A percentile compares a stretch with the other conserved stretches of the same genome.
Evolutionary conservation across 2,888 invertebrate genomes (phyloP).

Genomic region (Phanerotoma sp.): DNA sequence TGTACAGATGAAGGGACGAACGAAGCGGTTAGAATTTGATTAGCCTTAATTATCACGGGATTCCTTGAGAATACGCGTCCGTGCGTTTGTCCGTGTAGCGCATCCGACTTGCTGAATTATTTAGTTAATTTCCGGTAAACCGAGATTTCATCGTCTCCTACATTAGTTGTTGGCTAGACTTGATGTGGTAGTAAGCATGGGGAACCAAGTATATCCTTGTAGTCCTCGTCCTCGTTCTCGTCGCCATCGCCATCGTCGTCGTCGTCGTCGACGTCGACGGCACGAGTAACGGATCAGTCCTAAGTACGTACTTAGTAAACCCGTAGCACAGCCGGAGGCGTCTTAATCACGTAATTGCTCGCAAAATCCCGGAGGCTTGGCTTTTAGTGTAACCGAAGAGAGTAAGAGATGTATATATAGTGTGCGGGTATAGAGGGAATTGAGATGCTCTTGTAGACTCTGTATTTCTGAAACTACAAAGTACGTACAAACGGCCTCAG

Average conservation of each 20-base stretch:
- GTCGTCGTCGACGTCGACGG: slow-evolving; percentile 24
- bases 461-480: slow-evolving; percentile 51
- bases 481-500: slow-evolving; percentile 49
- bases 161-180: slow-evolving; percentile 3
- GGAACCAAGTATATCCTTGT: slow-evolving; percentile 8
- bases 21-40: slow-evolving; percentile 20
- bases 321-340: slow-evolving; percentile 50
- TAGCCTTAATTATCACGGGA: slow-evolving; percentile 23
- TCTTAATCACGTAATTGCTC: slow-evolving; percentile 53
- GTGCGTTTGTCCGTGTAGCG: slow-evolving; percentile 1
- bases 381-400: slow-evolving; percentile 19
- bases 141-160: slow-evolving; percentile 19
- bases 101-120: slow-evolving; percentile 43
- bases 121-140: slow-evolving; percentile 44
- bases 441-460: slow-evolving; percentile 10
- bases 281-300: slow-evolving; percentile 49
- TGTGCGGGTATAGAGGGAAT: neutral
- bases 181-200: slow-evolving; percentile 8
- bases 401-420: slow-evolving; percentile 10
- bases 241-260: slow-evolving; percentile 8
- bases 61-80: neutral
- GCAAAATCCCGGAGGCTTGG: slow-evolving; percentile 46
- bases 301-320: slow-evolving; percentile 55
- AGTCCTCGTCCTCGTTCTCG: slow-evolving; percentile 21
- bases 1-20: neutral